Evolutionary conservation across 2,888 invertebrate species (phyloP).

Genomic region (Muschampia plurimacula): DNA sequence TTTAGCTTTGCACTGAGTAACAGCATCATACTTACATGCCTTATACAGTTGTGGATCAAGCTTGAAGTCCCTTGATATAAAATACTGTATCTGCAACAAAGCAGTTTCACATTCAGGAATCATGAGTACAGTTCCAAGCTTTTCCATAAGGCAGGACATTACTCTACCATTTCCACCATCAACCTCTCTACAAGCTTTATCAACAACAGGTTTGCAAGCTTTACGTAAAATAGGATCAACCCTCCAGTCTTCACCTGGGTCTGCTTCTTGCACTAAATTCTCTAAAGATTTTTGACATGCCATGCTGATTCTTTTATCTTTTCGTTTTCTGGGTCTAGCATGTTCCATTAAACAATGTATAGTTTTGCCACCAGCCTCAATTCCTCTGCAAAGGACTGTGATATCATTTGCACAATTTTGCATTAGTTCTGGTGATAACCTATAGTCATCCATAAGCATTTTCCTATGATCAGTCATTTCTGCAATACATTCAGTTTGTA

Average conservation of each 20-base stretch:
- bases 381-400: conserved; percentile 89
- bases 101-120: conserved; percentile 95
- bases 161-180: conserved; percentile 92
- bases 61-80: conserved; percentile 97
- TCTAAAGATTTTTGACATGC: conserved; percentile 93
- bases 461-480: conserved; percentile 97
- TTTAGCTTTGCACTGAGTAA: conserved; percentile 91
- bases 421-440: conserved; percentile 97
- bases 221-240: conserved; percentile 96
- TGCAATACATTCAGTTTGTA: conserved; percentile 91
- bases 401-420: conserved; percentile 95
- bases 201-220: conserved; percentile 94
- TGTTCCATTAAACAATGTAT: conserved; percentile 98
- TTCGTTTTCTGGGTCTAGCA: conserved; percentile 88
- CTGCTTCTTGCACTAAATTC: conserved; percentile 92
- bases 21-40: conserved; percentile 95
- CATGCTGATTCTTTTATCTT: conserved; percentile 88
- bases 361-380: conserved; percentile 94
- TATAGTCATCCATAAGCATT: conserved; percentile 96
- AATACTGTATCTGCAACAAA: conserved; percentile 98
- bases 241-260: conserved; percentile 98
- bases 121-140: conserved; percentile 94
- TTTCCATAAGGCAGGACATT: conserved; percentile 97
- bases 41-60: conserved; percentile 95
- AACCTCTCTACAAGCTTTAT: conserved; percentile 90